Base-by-base conservation (phyloP, 2,888 invertebrate genomes). In the Chorisops tibialis region DNA sequence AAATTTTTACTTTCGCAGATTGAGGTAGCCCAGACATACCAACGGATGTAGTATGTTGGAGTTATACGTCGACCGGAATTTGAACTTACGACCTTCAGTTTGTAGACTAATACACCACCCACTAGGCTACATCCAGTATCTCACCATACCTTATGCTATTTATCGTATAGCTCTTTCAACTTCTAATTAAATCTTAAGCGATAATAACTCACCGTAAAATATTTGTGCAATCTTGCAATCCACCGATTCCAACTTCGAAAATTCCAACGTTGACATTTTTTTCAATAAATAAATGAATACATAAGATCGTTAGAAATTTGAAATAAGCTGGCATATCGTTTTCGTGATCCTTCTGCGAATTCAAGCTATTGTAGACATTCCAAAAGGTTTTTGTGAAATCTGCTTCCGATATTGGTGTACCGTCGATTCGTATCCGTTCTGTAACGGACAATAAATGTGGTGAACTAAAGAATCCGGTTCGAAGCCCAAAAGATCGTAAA, bases 181-280 rank as follows among this genome's bases (percentile, higher is more conserved):
- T n/a, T n/a, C n/a, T n/a, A n/a, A n/a, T n/a, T n/a, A 37, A 35
- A 43, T 1, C 14, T 37, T 1, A 37, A 37, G 37, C 12, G 12
- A 24, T 56, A 41, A 35, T 22, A 24, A 68, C 66, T 69, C 76
- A 90, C 91, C 85, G 84, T 59, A 99, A 75, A 48, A 97, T 81
- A 80, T 99, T 99, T 1, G 99, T 99, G 70, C 89, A 89, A 78
- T 99, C 99, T 67, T 87, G 87, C 71, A 89, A 85, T 0, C 99
- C 99, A 0, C 99, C 99, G 68, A 99, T 95, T 35, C 99, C 99
- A 30, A 98, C 98, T 81, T 99, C 99, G 12, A 99, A 75, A 41
- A 99, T 85, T 0, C 92, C 93, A 1, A 96, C 97, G 75, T 98
- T 95, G 9, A 96, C 87, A 67, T 88, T 84, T 75, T 93, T 89